These are phyloP conservation scores for Engystomops pustulosus DNA, from an alignment of 2,113 vertebrate species.

Conservation along the genomic window DNA sequence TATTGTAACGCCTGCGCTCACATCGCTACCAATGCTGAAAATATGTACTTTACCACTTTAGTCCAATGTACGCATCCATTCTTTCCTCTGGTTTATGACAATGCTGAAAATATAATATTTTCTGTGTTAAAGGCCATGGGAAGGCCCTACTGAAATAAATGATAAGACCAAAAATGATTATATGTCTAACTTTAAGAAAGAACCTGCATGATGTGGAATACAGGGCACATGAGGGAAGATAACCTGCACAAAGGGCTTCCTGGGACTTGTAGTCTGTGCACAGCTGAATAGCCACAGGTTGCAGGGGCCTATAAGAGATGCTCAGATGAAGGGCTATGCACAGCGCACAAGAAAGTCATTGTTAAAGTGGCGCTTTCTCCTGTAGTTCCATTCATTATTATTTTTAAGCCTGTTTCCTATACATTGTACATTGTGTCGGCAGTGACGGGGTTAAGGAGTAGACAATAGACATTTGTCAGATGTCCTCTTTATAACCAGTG, in stretches of 20 bases:
- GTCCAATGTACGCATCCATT: too few relatives aligned
- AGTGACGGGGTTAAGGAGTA: slow-evolving; percentile 35
- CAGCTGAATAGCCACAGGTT: background rate
- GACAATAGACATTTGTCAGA: slow-evolving; percentile 49
- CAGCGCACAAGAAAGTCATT: slow-evolving; percentile 1
- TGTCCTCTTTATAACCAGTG: slow-evolving; percentile 19
- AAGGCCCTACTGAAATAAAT: background rate
- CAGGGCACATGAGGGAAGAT: background rate
- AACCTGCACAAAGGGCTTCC: background rate
- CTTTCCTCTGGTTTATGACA: too few relatives aligned
- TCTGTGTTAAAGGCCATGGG: background rate
- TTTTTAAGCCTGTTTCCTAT: background rate
- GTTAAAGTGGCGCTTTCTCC: slow-evolving; percentile 27
- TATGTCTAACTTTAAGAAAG: too few relatives aligned
- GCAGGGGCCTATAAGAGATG: background rate
- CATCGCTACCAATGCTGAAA: too few relatives aligned
- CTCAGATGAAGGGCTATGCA: background rate
- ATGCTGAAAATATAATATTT: background rate
- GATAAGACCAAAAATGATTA: too few relatives aligned
- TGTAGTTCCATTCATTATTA: slow-evolving; percentile 39
- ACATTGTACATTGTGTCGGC: background rate
- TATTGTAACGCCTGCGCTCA: too few relatives aligned
- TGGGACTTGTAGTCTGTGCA: background rate
- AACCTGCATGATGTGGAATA: background rate
- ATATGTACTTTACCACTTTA: too few relatives aligned